A percentile compares a stretch with the other conserved stretches of the same genome.
These are phyloP conservation scores for Blomia tropicalis DNA, from an alignment of 2,888 invertebrate genomes.

Conservation along the genomic window DNA sequence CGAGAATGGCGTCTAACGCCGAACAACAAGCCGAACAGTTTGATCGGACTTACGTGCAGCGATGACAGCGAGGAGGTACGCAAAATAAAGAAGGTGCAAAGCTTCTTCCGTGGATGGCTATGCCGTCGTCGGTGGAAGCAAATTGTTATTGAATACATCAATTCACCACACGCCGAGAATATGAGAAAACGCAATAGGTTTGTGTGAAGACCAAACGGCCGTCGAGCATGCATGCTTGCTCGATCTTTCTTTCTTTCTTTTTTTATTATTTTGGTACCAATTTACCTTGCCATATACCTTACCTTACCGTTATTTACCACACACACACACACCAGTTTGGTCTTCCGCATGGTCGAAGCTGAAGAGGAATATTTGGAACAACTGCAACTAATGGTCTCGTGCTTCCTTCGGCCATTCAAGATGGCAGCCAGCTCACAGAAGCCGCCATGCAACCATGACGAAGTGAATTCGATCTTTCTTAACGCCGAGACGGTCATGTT, in stretches of 20 bases:
- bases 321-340: slow-evolving; percentile 45
- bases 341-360: slow-evolving; percentile 78
- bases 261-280: neutral
- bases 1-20: slow-evolving; percentile 53
- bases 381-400: slow-evolving; percentile 64
- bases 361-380: slow-evolving; percentile 85
- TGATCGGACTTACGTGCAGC: slow-evolving; percentile 12
- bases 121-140: slow-evolving; percentile 82
- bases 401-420: slow-evolving; percentile 71
- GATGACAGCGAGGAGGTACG: slow-evolving; percentile 39
- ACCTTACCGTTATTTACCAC: neutral
- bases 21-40: slow-evolving; percentile 18
- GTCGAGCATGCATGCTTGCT: neutral
- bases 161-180: slow-evolving; percentile 80
- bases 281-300: slow-evolving; percentile 30
- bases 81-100: slow-evolving; percentile 68
- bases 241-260: neutral
- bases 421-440: slow-evolving; percentile 87
- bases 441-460: slow-evolving; percentile 79
- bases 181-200: slow-evolving; percentile 78
- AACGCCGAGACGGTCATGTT: slow-evolving; percentile 79
- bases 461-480: slow-evolving; percentile 79
- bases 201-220: neutral
- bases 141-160: slow-evolving; percentile 82
- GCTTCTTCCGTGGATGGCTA: slow-evolving; percentile 82